These are phyloP conservation scores for Chelonus formosanus DNA, from an alignment of 2,888 invertebrate species.

Conservation along the genomic window DNA sequence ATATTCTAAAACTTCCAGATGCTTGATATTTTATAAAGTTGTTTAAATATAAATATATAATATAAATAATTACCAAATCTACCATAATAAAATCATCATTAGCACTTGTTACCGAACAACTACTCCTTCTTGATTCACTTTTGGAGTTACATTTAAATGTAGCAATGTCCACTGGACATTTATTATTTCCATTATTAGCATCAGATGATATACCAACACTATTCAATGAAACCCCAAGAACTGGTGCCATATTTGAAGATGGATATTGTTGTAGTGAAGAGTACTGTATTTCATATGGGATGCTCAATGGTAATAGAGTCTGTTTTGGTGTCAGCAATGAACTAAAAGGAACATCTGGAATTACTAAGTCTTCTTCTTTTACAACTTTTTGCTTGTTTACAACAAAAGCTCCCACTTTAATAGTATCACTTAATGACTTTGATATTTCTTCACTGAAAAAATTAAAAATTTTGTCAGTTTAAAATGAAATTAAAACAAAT, in stretches of 20 bases:
- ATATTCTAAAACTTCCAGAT: no score
- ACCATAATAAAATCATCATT: conserved; percentile 77
- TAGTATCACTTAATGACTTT: conserved; percentile 76
- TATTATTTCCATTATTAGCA: conserved; percentile 61
- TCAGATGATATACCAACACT: conserved; percentile 33
- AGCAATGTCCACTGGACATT: conserved; percentile 55
- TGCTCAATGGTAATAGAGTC: conserved; percentile 55
- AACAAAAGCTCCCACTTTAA: conserved; percentile 82
- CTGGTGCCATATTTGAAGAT: conserved; percentile 31
- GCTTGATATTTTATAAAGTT: no score
- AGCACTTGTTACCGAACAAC: conserved; percentile 67
- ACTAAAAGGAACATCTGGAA: conserved; percentile 75
- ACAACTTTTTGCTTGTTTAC: conserved; percentile 71
- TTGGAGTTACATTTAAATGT: conserved; percentile 62
- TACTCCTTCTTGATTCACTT: conserved; percentile 64
- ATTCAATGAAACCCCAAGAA: conserved; percentile 31
- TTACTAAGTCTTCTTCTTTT: conserved; percentile 69
- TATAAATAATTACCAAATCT: conserved; percentile 71
- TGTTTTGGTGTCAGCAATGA: conserved; percentile 66
- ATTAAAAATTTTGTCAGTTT: conserved; percentile 20
- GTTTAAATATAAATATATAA: no score
- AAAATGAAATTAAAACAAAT: no score
- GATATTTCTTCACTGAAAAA: conserved; percentile 72
- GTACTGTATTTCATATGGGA: conserved; percentile 45
- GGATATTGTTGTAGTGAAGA: conserved; percentile 7